phyloP scores from a whole-genome alignment of 2,113 vertebrate species.

The Ochotona curzoniae region DNA sequence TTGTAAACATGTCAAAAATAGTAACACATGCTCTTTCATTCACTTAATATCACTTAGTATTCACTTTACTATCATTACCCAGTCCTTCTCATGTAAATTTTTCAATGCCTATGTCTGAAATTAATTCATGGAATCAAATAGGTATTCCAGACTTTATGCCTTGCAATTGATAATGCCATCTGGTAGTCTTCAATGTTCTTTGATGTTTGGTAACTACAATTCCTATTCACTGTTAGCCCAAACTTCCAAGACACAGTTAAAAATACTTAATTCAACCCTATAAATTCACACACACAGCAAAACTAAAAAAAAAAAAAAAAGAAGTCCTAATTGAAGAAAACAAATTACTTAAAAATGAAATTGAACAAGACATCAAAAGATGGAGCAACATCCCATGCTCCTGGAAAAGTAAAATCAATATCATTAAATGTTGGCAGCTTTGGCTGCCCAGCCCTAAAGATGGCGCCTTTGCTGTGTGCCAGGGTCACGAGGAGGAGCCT shows the following conservation, averaged over 20 bases:
- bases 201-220: conserved; percentile 45
- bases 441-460: no score
- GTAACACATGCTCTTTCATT: background rate
- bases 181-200: conserved; percentile 50
- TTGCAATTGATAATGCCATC: conserved; percentile 25
- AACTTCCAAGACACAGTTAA: conserved; percentile 2
- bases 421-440: no score
- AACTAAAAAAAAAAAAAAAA: background rate
- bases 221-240: background rate
- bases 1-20: background rate
- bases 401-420: no score
- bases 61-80: background rate
- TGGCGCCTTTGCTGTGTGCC: no score
- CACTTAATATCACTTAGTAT: background rate
- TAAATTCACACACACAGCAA: background rate
- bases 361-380: no score
- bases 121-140: conserved; percentile 36
- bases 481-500: no score
- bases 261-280: conserved; percentile 26
- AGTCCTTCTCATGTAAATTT: conserved; percentile 35
- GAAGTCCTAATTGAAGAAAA: no score
- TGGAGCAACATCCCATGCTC: no score
- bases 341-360: no score
- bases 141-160: background rate
- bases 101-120: conserved; percentile 22